Evolutionary conservation across 2,888 invertebrate species (phyloP), one percentile per base, ranked within the genome.

Genomic region (Xestia ashworthii): DNA sequence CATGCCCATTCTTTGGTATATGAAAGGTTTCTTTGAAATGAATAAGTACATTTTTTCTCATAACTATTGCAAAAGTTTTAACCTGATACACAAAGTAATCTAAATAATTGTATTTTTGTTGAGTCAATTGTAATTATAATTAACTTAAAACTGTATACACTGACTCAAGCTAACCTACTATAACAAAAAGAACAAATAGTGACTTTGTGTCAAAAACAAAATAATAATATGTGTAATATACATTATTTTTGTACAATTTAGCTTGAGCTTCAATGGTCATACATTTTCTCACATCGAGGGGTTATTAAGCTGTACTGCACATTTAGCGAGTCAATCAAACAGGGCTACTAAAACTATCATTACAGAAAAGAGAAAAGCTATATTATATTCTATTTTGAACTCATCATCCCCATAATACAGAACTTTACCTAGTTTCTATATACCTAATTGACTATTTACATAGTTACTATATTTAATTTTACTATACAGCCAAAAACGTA

Each of bases 1-100:
- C 60, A 48, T 64, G 73, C 76, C 74, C 72, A 72, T 50, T 83
- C 86, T 88, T 88, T 87, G 85, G 85, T 85, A 85, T 83, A 76
- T 80, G 77, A 79, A 87, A 77, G 74, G 65, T 79, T 62, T 84
- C 66, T 79, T 78, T 74, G 67, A 81, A 84, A 66, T 76, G 9
- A 71, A 82, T 74, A 71, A 77, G 77, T 77, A 87, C 74, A 79
- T 74, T 81, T 53, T 70, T 62, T 79, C 16, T 69, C 60, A 53
- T 44, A 41, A n/a, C 48, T 60, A 70, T 78, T 69, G 50, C n/a
- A 67, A 82, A 64, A 1, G 50, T 74, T 72, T 65, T 60, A 41
- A 25, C 16, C 41, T 62, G 46, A 71, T 70, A 68, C 58, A 77
- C 41, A 64, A 66, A 72, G 46, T 62, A 76, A 76, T 76, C 62